These are phyloP conservation scores for Cheilosia grossa DNA, from an alignment of 2,888 invertebrate genomes.

Conservation along the genomic window DNA sequence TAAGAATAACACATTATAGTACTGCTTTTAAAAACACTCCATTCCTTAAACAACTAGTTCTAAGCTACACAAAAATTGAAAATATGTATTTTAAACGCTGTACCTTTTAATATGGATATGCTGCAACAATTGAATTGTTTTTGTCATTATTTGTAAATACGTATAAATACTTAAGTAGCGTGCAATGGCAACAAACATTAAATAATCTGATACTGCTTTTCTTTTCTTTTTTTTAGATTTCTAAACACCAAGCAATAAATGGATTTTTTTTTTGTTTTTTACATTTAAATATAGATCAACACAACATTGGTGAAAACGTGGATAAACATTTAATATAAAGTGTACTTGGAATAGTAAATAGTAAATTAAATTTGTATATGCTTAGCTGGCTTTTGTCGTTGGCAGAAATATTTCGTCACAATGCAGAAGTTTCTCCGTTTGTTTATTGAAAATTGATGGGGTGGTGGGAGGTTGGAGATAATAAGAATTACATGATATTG, in stretches of 20 bases:
- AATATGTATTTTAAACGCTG: constrained; percentile 13
- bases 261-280: constrained; percentile 25
- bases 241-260: constrained; percentile 66
- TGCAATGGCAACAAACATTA: constrained; percentile 71
- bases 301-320: constrained; percentile 64
- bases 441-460: constrained; percentile 8
- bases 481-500: constrained; percentile 34
- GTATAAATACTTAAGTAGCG: constrained; percentile 53
- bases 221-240: constrained; percentile 19
- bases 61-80: constrained; percentile 52
- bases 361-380: constrained; percentile 35
- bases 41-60: constrained; percentile 57
- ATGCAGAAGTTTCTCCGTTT: constrained; percentile 29
- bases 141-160: constrained; percentile 7
- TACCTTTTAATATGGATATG: constrained; percentile 36
- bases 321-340: constrained; percentile 56
- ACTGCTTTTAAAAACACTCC: constrained; percentile 50
- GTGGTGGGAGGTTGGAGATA: constrained; percentile 29
- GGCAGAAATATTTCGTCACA: constrained; percentile 35
- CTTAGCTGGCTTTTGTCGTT: constrained; percentile 56
- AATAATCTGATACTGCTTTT: constrained; percentile 35
- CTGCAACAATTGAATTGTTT: not conserved
- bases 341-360: constrained; percentile 36
- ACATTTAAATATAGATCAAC: constrained; percentile 54
- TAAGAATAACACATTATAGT: constrained; percentile 4